Base-by-base conservation (phyloP, 2,888 invertebrate genomes). In the Lottia gigantea region DNA sequence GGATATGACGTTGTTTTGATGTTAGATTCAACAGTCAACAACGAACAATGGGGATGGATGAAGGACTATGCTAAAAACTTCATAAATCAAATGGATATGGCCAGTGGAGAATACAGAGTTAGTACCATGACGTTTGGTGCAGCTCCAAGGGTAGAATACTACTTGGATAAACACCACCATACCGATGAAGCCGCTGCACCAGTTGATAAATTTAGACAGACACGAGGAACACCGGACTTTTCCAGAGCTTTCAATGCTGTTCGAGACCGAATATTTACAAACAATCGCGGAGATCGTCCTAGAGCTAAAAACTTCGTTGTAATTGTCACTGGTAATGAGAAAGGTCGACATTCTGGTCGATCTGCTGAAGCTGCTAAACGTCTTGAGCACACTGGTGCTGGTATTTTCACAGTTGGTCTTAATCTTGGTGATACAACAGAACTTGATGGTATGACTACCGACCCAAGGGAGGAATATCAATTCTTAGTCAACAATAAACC, bases 401-500 rank as follows among this genome's bases (percentile, higher is more conserved):
- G 55, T 31, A 68, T 76, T 67, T 76, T 68, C 68, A 73, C 74
- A 12, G 68, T 76, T 70, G 76, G 76, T 49, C 55, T 76, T 19
- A 74, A 74, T 64, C 68, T 75, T n/a, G 62, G 74, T 16, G 74
- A 81, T 62, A 66, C 71, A 7, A 68, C 72, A 0, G 83, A 83
- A 47, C 72, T 85, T 15, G 75, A 82, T 46, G 77, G 77, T 8
- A 78, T 84, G 14, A 81, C 86, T 8, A 81, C 81, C 26, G 71
- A 83, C 62, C 80, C 80, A 1, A 67, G 76, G 0, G 69, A 70
- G 8, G 78, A 78, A 19, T 79, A 77, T 68, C 68, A 76, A 61
- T 70, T 74, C 16, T 45, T 79, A 2, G 74, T 80, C 25, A 62
- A 70, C 40, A 67, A 64, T 11, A 78, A 80, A 62, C 68, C 64